Conservation (phyloP, 35 echinoderm and acorn worm genomes). For the Heliocidaris tuberculata region DNA sequence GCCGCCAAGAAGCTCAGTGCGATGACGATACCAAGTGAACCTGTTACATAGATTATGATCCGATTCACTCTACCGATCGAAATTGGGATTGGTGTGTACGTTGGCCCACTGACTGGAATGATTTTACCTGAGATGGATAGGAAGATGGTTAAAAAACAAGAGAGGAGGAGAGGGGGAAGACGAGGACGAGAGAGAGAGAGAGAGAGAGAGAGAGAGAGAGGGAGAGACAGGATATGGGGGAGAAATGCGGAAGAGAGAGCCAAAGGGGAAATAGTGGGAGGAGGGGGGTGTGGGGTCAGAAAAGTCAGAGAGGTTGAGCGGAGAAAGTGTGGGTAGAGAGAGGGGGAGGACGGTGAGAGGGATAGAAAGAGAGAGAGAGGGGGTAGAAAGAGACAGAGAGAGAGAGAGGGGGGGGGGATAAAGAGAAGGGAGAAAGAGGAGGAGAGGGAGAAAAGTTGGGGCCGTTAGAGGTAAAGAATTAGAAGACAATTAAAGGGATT, state of each 20-base stretch:
- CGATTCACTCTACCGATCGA: neutral
- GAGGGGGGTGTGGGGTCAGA: neutral
- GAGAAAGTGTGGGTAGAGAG: neutral
- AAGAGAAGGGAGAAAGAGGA: neutral
- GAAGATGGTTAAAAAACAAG: neutral
- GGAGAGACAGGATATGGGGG: neutral
- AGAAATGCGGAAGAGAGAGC: neutral
- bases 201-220: neutral
- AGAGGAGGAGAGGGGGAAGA: neutral
- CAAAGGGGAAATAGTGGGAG: neutral
- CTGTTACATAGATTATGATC: neutral
- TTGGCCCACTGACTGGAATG: slow-evolving; percentile 29
- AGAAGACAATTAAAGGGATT: no score
- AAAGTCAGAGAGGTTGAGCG: neutral
- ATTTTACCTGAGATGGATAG: slow-evolving; percentile 3
- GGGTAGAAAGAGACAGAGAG: no score
- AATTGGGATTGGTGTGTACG: neutral
- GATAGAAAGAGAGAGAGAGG: neutral
- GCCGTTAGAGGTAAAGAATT: neutral
- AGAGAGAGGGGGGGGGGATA: neutral
- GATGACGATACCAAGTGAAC: neutral
- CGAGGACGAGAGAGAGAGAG: neutral
- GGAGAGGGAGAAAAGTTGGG: neutral
- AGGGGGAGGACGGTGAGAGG: neutral
- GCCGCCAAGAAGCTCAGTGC: neutral